Base-by-base conservation (phyloP, 1,140 invertebrate species). In the Zaprionus taronus region DNA sequence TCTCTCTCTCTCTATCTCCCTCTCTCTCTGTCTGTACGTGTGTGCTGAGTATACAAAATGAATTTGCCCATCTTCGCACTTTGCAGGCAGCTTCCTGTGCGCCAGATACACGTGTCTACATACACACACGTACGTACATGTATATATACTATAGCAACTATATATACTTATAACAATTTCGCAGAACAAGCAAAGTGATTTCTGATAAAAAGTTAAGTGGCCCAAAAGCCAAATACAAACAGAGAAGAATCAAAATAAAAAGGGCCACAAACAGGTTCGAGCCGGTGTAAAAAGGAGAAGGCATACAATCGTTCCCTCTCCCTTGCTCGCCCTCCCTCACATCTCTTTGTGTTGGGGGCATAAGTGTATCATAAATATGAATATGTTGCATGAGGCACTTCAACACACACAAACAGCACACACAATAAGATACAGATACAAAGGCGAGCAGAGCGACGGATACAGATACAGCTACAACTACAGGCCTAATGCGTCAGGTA, bases 121-220 rank as follows among this genome's bases (percentile, higher is more conserved):
- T 58, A 73, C 22, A 63, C n/a, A 28, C 24, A 49, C 57, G n/a
- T 63, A 49, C 44, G 1, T 15, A 51, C 7, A 20, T 64, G 1
- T 58, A 22, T 17, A 41, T 41, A 20, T 62, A 47, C 36, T 34
- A 3, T 34, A 34, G 34, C 20, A 22, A 56, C 7, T 41, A 17
- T 62, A 63, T 44, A 69, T 47, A 74, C 68, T 71, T 71, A 76
- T 76, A 55, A 66, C 72, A 83, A 89, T 73, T 87, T 87, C 83
- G 83, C 83, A 64, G 83, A 87, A 87, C 70, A 64, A 31, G 56
- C 68, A 72, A 87, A 87, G 71, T 83, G 81, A 82, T 85, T 85
- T 85, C 83, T 73, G 82, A 85, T 85, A 83, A 87, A 86, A 87
- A 83, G 77, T 89, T 89, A 87, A 89, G 83, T 87, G 83, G 77